A percentile compares a stretch with the other conserved stretches of the same genome.
Conservation (phyloP, 2,888 invertebrate species). For the Caenorhabditis wallacei region DNA sequence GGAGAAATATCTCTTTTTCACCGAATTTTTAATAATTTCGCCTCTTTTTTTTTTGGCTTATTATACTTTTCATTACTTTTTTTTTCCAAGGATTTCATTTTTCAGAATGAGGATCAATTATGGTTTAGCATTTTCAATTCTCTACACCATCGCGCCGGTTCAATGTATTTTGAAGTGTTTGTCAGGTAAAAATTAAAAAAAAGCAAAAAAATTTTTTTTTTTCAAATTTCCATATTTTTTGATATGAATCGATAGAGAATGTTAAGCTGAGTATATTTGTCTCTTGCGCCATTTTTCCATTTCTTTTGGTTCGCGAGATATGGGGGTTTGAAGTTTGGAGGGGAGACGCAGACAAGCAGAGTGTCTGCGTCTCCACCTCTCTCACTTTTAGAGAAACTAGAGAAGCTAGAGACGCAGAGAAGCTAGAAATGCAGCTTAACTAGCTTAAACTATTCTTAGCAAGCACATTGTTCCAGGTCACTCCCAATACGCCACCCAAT, state of each 20-base stretch:
- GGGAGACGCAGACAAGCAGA: no score
- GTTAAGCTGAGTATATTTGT: no score
- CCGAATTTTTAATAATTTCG: constrained; percentile 45
- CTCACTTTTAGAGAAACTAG: no score
- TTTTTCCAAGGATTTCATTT: no score
- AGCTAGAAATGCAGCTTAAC: no score
- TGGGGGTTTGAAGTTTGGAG: no score
- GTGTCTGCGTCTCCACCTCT: no score
- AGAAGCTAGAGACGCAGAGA: no score
- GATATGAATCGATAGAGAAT: no score
- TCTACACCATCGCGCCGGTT: constrained; percentile 36
- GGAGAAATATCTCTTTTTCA: neutral
- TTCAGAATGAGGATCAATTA: constrained; percentile 45
- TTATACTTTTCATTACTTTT: constrained; percentile 14
- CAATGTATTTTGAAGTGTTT: constrained; percentile 47
- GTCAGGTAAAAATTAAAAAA: constrained; percentile 58
- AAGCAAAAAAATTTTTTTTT: neutral
- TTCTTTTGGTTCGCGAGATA: no score
- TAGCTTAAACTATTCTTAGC: neutral
- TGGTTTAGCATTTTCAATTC: constrained; percentile 21
- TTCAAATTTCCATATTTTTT: no score
- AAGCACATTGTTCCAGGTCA: constrained; percentile 55
- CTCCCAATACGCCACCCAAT: constrained; percentile 58
- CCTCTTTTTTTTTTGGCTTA: neutral
- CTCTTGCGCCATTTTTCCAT: no score